Evolutionary conservation across 2,888 invertebrate species (phyloP).

Genomic region (Ophraella communa): DNA sequence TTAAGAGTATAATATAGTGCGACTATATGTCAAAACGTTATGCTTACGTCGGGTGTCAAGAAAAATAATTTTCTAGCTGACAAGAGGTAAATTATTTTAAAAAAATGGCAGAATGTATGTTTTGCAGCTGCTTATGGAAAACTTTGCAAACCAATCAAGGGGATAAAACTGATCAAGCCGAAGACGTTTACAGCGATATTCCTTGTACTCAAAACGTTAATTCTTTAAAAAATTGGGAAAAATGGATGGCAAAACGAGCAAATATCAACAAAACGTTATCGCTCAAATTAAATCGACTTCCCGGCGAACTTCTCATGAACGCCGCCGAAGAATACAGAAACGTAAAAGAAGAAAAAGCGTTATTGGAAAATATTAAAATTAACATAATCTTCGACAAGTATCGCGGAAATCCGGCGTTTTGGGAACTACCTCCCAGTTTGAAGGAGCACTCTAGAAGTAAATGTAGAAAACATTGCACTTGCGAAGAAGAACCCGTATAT

Average conservation of each 20-base stretch:
- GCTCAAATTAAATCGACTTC: conserved; percentile 38
- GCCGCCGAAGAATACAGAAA: conserved; percentile 44
- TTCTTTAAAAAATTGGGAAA: conserved; percentile 49
- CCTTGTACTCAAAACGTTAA: conserved; percentile 10
- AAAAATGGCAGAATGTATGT: conserved; percentile 10
- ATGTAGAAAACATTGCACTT: not conserved
- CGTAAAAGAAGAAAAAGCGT: conserved; percentile 48
- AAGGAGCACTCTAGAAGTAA: conserved; percentile 22
- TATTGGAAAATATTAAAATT: conserved; percentile 50
- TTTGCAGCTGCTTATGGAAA: conserved; percentile 11
- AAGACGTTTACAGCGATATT: not conserved
- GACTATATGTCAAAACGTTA: too few relatives aligned
- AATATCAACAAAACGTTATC: conserved; percentile 43
- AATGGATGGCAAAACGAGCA: conserved; percentile 50
- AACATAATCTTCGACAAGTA: conserved; percentile 50
- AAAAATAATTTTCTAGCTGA: not conserved
- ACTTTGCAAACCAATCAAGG: not conserved
- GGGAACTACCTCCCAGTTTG: conserved; percentile 49
- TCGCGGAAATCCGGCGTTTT: conserved; percentile 55
- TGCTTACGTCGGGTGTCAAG: too few relatives aligned
- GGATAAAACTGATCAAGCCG: not conserved
- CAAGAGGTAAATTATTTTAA: not conserved
- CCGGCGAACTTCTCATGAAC: conserved; percentile 50
- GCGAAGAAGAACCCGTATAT: conserved; percentile 40
- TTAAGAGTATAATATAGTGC: too few relatives aligned